Base-by-base conservation (phyloP, 1,140 invertebrate genomes). In the Caerostris extrusa region DNA sequence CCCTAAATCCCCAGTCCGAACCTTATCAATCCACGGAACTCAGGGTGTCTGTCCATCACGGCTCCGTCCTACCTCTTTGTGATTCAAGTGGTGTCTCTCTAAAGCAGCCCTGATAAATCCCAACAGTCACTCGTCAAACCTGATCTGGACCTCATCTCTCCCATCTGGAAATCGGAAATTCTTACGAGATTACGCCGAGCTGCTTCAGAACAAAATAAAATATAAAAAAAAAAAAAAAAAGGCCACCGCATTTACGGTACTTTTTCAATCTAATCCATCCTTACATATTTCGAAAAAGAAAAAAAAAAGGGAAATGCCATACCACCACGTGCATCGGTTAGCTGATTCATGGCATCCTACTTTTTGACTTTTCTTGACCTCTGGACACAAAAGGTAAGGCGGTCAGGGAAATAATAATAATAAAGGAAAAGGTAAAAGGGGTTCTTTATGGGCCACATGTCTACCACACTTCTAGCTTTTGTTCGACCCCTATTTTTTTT, bases 301-400 rank as follows among this genome's bases (percentile, higher is more conserved):
- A 19, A 7, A 10, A 10, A 10, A 17, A 64, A 7, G 3, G 8
- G 7, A 1, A 64, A 17, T 17, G 61, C 17, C 17, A 10, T 34
- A 6, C 34, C 71, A 19, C 55, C 10, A 53, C 71, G 71, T 77
- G 71, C 53, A 77, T 34, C 71, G 71, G 71, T 77, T 77, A 85
- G 82, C 82, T 58, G 56, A 85, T 57, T 56, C 82, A 19, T 19
- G 17, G 8, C 82, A 85, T 56, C 53, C 53, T 56, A 85, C 56
- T 85, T 85, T 85, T 85, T 58, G 82, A 85, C 82, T 55, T 56
- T 85, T 85, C 55, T 56, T 85, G 82, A 85, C 14, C 82, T 85
- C 17, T 57, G 10, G 17, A 58, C 82, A 85, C 82, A 85, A 85
- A 85, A 85, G 82, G 55, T 19, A n/a, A 58, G 53, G 55, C 17